Evolutionary conservation across 2,888 invertebrate genomes (phyloP), one percentile per base, ranked within the genome.

Genomic region (Lasioglossum figueresi): DNA sequence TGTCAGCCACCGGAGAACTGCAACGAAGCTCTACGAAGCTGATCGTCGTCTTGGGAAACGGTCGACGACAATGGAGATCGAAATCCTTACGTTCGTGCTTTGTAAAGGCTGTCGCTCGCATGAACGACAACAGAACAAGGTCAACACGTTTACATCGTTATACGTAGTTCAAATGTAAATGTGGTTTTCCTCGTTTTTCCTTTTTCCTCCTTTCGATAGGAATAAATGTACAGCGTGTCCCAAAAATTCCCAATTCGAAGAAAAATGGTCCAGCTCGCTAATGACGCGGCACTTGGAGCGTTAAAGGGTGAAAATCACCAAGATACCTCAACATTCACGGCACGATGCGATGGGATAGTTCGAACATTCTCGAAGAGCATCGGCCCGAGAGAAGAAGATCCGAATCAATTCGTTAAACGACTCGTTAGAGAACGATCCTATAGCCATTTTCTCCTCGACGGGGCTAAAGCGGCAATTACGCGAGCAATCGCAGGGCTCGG

Each of bases 201-300:
- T 5, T 6, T 19, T 19, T 48, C 48, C 48, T 48, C 23, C 23
- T 23, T 48, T 52, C 1, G 8, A 52, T 23, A 52, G 3, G 8
- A 3, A 52, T 48, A 43, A 5, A 48, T 48, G 19, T 23, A 23
- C 48, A 48, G 48, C 6, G 2, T 23, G 23, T 23, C 2, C 19
- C 0, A 19, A 19, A 45, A 3, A 0, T 1, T 45, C 16, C 14
- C 4, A 14, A 0, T 4, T 45, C 4, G 4, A 5, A 3, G 16
- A 45, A 45, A 1, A 0, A 45, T 45, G 0, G 1, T 16, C 4
- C 1, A 0, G 5, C 5, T 19, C 16, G 2, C 48, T 4, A 6
- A 6, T 6, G 19, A 48, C 6, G 6, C 16, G 48, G 4, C 48
- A 19, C 19, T 48, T 2, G 19, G 19, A 48, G 52, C 0, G 52